Evolutionary conservation across 2,113 vertebrate genomes (phyloP), one percentile per base, ranked within the genome.

Genomic region (Formicarius rufipectus): DNA sequence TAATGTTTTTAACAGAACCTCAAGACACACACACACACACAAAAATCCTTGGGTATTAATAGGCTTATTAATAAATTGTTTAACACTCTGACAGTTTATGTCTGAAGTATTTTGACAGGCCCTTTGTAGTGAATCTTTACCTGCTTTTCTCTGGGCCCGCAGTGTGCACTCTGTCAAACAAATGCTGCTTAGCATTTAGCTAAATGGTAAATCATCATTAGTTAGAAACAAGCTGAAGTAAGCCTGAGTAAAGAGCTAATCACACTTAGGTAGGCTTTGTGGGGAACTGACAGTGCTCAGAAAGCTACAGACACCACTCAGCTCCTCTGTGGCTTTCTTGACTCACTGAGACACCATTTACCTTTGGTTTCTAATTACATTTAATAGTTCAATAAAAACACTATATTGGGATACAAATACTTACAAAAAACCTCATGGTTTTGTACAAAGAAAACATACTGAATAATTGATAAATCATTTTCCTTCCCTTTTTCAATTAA

Each of bases 51-150:
- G 68, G 68, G 73, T 88, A 97, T 95, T 96, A 95, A 96, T 92
- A 90, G 76, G 59, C 72, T 93, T 96, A 96, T 96, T 96, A 96
- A 96, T 95, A 96, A 95, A 96, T 64, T 88, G 95, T 94, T 97
- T 94, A 94, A 95, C 9, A 42, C 83, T 40, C 45, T 50, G 72
- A 88, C 92, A 88, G 85, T 59, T 22, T 84, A 73, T 90, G 92
- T 88, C 66, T 78, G 82, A 83, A 93, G 95, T 88, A 95, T 95
- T 97, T 94, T 96, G 95, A 95, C 85, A 91, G 68, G 76, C 17
- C 35, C 47, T 94, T 93, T 94, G 82, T 84, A 86, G 88, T 71
- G 90, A 86, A 81, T 90, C 68, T 91, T 67, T 88, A 96, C 90
- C 72, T 94, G 75, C 56, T 88, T 84, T 90, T 90, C 85, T 77